Base-by-base conservation (phyloP, 1,140 invertebrate genomes). In the Scaptomyza hsui region DNA sequence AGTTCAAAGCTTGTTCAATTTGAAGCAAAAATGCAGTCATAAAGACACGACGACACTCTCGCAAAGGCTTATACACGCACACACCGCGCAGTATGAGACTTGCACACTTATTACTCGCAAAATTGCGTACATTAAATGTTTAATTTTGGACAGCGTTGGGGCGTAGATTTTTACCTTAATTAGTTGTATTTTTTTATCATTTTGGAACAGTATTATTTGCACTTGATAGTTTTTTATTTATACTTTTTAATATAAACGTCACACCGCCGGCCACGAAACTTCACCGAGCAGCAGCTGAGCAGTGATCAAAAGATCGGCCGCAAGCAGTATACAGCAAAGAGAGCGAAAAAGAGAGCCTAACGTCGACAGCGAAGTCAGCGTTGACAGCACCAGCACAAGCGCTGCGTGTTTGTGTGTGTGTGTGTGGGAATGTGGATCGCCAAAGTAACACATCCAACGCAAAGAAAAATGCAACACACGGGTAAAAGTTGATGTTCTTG, bases 381-480 rank as follows among this genome's bases (percentile, higher is more conserved):
- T 37, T 12, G 19, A 32, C 24, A 47, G 35, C 9, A 44, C 15
- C n/a, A 26, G 21, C 21, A 2, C 51, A n/a, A 55, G 52, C 56
- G 35, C 19, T 41, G 15, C 2, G n/a, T 10, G 26, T 32, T 3
- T 21, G 13, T 37, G 39, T 13, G 15, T 44, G 37, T 75, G 57
- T 78, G 57, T 76, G 80, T 85, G 76, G 67, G 79, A 63, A 71
- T 72, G 68, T 67, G 65, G 75, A 75, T 72, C 78, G 75, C 75
- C 79, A 82, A 82, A 82, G 69, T 65, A 75, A 67, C 65, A 67
- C 42, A 85, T 64, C 44, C 52, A 88, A 72, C 74, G 62, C 78
- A 69, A 86, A 79, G 76, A 85, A 79, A 78, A 74, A 68, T 86
- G 78, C 82, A 85, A 85, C 81, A 81, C 86, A 56, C 56, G 75